Evolutionary conservation across 2,797 vertebrate species (phyloP), one percentile per base, ranked within the genome.

Genomic region (Microctenopoma lineatum): DNA sequence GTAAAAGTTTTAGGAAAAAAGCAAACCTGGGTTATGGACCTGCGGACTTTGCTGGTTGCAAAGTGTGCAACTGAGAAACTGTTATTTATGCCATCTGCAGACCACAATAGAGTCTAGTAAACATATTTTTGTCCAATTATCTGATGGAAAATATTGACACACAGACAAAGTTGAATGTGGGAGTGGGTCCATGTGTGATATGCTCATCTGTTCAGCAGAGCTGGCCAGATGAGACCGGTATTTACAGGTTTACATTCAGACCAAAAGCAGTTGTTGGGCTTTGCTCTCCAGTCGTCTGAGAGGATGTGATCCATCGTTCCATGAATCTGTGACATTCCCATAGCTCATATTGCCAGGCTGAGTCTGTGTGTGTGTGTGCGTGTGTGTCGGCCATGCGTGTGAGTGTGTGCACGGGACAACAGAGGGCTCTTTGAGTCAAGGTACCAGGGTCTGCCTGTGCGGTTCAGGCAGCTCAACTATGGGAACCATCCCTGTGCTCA

Each of bases 211-310:
- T 69, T 79, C 68, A 3, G 54, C 65, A 48, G 36, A 8, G 53
- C 59, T 45, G 39, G 70, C 71, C 69, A 84, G 79, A 29, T 77
- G 47, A 58, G 61, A 76, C 57, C 16, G 66, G 80, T 52, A 39
- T 75, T 13, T 88, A 84, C 74, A 81, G 76, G 89, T 90, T 86
- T 84, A 87, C 90, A 87, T 84, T 92, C 82, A 89, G 89, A 96
- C 94, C 95, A 94, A 93, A 94, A 85, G 81, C 62, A 75, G 89
- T 94, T 95, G 93, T 95, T 93, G 80, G 58, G 56, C 71, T 78
- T 70, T 60, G 53, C 65, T 81, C 89, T 88, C 8, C 70, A 88
- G 25, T 67, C 90, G 87, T 87, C 87, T 80, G 81, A 62, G 83
- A 91, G 83, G 92, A 94, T 90, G 93, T 90, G 94, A 93, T 91